phyloP scores from a whole-genome alignment of 2,888 invertebrate species.

The Hanleya hanleyi region DNA sequence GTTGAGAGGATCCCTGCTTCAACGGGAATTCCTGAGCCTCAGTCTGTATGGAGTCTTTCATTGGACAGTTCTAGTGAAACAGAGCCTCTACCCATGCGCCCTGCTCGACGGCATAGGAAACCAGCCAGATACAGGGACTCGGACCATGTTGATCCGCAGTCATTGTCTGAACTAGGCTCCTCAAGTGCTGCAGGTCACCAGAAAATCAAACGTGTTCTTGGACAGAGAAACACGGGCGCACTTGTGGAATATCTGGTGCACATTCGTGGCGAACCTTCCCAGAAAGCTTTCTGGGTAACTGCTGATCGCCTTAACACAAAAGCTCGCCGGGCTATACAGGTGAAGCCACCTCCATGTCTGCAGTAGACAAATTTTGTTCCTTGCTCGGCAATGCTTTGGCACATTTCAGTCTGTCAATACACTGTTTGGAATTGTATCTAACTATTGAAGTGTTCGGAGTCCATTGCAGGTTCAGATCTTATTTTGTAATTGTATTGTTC shows the following conservation, averaged over 20 bases:
- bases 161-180: neutral
- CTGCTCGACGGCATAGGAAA: neutral
- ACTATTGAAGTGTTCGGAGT: too few relatives aligned
- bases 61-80: neutral
- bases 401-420: too few relatives aligned
- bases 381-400: too few relatives aligned
- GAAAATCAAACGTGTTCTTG: slow-evolving; percentile 28
- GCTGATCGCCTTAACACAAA: neutral
- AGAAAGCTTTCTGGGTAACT: slow-evolving; percentile 28
- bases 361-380: too few relatives aligned
- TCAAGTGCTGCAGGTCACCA: neutral
- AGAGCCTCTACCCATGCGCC: neutral
- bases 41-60: too few relatives aligned
- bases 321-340: neutral
- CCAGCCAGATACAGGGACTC: neutral
- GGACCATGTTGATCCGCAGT: neutral
- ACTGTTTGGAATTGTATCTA: too few relatives aligned
- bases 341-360: neutral
- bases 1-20: too few relatives aligned
- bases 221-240: slow-evolving; percentile 26
- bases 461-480: too few relatives aligned
- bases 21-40: too few relatives aligned
- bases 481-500: too few relatives aligned
- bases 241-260: slow-evolving; percentile 31
- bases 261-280: slow-evolving; percentile 29